phyloP scores from a whole-genome alignment of 1,140 invertebrate genomes.

The Aphidius gifuensis region DNA sequence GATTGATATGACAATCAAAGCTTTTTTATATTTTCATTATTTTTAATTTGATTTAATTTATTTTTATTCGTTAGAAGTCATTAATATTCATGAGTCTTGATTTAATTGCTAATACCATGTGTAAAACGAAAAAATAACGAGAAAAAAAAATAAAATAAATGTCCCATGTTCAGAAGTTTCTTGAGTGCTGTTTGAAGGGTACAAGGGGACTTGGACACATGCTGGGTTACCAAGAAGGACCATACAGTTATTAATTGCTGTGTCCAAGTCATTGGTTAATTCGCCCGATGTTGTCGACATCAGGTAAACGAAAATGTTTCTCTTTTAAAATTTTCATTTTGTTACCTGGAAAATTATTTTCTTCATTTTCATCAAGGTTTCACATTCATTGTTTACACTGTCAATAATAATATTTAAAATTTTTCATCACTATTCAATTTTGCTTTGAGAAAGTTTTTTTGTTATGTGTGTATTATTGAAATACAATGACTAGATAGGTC shows the following conservation, averaged over 20 bases:
- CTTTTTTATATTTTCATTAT: too few relatives aligned
- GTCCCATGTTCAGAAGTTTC: not conserved
- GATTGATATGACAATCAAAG: too few relatives aligned
- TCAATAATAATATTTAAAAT: too few relatives aligned
- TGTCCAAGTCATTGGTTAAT: constrained; percentile 24
- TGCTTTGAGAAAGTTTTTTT: not conserved
- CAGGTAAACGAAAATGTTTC: constrained; percentile 19
- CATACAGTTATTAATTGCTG: constrained; percentile 42
- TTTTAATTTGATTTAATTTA: too few relatives aligned
- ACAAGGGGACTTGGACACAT: constrained; percentile 29
- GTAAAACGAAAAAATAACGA: constrained; percentile 1
- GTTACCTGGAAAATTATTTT: constrained; percentile 9
- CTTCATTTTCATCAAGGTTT: not conserved
- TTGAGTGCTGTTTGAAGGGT: not conserved
- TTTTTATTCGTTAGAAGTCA: too few relatives aligned
- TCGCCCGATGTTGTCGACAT: not conserved
- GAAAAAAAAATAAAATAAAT: constrained; percentile 8
- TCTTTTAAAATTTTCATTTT: not conserved
- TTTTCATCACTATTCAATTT: too few relatives aligned
- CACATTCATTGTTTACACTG: too few relatives aligned
- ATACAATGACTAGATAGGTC: not conserved
- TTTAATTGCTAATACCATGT: too few relatives aligned
- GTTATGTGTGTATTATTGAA: not conserved
- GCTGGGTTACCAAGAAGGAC: constrained; percentile 43
- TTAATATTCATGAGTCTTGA: too few relatives aligned